Conservation (phyloP, 2,888 invertebrate species). For the Microctonus hyperodae region DNA sequence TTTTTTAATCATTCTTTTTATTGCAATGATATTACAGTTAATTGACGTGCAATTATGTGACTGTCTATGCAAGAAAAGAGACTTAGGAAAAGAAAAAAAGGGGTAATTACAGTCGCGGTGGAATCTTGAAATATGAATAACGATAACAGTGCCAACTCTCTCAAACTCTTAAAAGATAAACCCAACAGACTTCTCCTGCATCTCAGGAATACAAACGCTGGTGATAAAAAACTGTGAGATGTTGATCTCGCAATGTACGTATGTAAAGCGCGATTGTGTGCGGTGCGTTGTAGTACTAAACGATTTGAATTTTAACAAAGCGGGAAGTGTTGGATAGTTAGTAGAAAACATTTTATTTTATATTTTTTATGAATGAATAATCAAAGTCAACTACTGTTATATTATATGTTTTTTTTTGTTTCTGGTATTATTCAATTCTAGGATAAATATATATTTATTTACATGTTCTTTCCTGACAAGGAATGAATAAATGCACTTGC, state of each 20-base stretch:
- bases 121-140: slow-evolving; percentile 6
- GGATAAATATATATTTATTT: slow-evolving; percentile 27
- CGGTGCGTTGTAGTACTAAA: too few relatives aligned
- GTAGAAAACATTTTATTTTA: too few relatives aligned
- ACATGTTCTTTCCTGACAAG: slow-evolving; percentile 11
- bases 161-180: slow-evolving; percentile 19
- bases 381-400: too few relatives aligned
- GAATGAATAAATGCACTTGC: slow-evolving; percentile 11
- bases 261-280: too few relatives aligned
- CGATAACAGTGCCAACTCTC: slow-evolving; percentile 29
- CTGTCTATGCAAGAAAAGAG: too few relatives aligned
- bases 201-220: not conserved
- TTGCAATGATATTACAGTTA: not conserved
- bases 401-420: not conserved
- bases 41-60: too few relatives aligned
- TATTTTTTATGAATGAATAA: too few relatives aligned
- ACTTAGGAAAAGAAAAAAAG: slow-evolving; percentile 1
- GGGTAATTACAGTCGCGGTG: slow-evolving; percentile 5
- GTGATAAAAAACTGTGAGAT: too few relatives aligned
- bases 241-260: too few relatives aligned
- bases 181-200: slow-evolving; percentile 8
- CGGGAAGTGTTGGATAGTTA: too few relatives aligned
- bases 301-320: too few relatives aligned
- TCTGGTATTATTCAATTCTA: not conserved
- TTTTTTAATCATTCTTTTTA: not conserved